These are phyloP conservation scores for Parazoanthus darwini DNA, from an alignment of 92 coral and sea anemone genomes.

Conservation along the genomic window DNA sequence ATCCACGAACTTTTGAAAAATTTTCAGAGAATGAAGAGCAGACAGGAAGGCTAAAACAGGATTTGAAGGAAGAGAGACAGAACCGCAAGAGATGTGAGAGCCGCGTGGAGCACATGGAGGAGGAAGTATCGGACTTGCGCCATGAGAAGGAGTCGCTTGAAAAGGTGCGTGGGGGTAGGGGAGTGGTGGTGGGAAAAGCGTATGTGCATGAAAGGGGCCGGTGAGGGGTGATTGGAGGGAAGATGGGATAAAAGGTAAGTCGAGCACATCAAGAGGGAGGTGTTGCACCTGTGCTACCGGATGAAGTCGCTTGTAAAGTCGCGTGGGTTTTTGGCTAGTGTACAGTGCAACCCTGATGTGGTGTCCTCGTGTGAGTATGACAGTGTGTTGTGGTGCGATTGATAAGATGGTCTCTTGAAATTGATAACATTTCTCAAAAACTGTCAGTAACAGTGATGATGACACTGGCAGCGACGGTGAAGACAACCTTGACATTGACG, in stretches of 20 bases:
- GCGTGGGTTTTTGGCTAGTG: background rate
- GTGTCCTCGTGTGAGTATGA: too few relatives aligned
- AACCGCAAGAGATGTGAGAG: conserved; percentile 88
- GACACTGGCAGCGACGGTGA: too few relatives aligned
- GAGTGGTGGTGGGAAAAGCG: too few relatives aligned
- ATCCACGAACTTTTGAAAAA: background rate
- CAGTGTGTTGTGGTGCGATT: too few relatives aligned
- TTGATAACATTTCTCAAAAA: too few relatives aligned
- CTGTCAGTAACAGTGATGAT: too few relatives aligned
- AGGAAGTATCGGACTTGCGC: conserved; percentile 81
- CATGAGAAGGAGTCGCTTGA: conserved; percentile 92
- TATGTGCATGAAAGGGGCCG: too few relatives aligned
- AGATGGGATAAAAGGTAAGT: conserved; percentile 58
- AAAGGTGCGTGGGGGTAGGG: conserved; percentile 59
- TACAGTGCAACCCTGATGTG: too few relatives aligned
- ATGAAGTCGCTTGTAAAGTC: conserved; percentile 91
- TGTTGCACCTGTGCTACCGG: conserved; percentile 80
- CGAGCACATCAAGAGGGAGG: conserved; percentile 81
- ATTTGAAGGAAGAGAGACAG: conserved; percentile 86
- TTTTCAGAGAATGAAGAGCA: conserved; percentile 76
- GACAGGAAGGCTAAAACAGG: conserved; percentile 67
- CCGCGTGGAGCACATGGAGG: conserved; percentile 82
- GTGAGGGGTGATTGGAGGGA: too few relatives aligned
- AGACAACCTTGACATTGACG: too few relatives aligned
- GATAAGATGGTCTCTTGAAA: too few relatives aligned